Percentiles rank a stretch among this genome's conserved stretches.
Evolutionary conservation across 2,113 vertebrate species (phyloP).

Genomic region (Mesitornis unicolor): DNA sequence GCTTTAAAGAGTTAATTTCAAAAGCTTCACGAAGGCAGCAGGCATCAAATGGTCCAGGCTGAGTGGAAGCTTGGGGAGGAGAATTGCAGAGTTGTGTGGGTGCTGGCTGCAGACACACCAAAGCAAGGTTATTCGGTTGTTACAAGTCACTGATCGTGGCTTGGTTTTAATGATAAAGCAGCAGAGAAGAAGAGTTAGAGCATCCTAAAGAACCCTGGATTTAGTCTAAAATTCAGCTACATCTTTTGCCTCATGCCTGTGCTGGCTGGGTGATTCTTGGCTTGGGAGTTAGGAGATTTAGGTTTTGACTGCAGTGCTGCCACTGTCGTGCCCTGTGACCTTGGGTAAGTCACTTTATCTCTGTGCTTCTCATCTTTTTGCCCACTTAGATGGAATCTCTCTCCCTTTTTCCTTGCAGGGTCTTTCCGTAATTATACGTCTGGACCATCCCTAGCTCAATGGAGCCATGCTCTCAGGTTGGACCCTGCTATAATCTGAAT

Average conservation of each 20-base stretch:
- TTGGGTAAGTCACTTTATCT: background rate
- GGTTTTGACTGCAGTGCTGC: background rate
- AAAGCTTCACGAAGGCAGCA: conserved; percentile 22
- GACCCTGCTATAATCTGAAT: background rate
- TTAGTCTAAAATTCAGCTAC: background rate
- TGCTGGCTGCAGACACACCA: background rate
- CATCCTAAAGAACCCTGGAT: background rate
- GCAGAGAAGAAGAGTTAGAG: background rate
- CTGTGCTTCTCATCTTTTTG: background rate
- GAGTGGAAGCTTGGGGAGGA: background rate
- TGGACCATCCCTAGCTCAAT: background rate
- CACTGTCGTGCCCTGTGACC: background rate
- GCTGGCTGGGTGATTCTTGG: background rate
- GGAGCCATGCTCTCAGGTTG: background rate
- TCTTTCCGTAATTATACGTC: background rate
- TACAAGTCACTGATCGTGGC: background rate
- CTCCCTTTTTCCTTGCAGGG: background rate
- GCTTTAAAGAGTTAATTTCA: conserved; percentile 37
- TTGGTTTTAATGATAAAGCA: background rate
- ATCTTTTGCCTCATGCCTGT: background rate
- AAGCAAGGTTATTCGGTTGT: conserved; percentile 2
- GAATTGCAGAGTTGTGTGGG: background rate
- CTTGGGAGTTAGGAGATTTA: background rate
- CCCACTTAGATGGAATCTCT: background rate
- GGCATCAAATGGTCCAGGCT: background rate